Percentiles rank a stretch among this genome's conserved stretches.
Evolutionary conservation across 2,888 invertebrate genomes (phyloP).

Genomic region (Calliphora vomitoria): DNA sequence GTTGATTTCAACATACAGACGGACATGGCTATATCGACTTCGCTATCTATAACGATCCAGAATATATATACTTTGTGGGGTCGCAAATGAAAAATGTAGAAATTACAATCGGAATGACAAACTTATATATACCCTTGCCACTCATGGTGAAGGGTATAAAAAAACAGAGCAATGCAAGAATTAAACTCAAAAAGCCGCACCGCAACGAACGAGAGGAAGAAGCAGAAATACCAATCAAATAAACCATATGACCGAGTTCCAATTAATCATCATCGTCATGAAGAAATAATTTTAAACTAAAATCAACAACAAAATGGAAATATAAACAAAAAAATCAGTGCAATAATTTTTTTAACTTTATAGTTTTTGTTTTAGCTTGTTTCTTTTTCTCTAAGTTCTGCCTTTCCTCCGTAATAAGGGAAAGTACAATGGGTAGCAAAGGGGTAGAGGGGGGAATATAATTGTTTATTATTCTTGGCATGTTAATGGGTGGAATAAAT

Average conservation of each 20-base stretch:
- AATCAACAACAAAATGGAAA: not conserved
- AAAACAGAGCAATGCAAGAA: constrained; percentile 8
- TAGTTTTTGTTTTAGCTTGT: not conserved
- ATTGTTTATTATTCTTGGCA: constrained; percentile 2
- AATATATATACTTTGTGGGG: too few relatives aligned
- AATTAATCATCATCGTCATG: constrained; percentile 57
- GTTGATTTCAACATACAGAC: too few relatives aligned
- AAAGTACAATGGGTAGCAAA: not conserved
- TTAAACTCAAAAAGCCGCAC: constrained; percentile 22
- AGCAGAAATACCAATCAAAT: constrained; percentile 21
- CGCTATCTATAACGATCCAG: too few relatives aligned
- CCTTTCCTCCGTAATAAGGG: not conserved
- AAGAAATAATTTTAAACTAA: constrained; percentile 15
- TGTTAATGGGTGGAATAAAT: not conserved
- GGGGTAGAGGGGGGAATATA: not conserved
- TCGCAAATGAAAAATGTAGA: too few relatives aligned
- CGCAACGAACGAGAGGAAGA: constrained; percentile 22
- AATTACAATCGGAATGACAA: too few relatives aligned
- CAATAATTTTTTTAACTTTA: constrained; percentile 1
- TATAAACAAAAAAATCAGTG: constrained; percentile 10
- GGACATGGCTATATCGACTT: too few relatives aligned
- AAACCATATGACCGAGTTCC: constrained; percentile 59
- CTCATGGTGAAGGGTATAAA: too few relatives aligned
- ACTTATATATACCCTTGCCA: too few relatives aligned
- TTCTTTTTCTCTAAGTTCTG: not conserved